Conservation (phyloP, 35 echinoderm and acorn worm species). For the Hemicentrotus pulcherrimus region DNA sequence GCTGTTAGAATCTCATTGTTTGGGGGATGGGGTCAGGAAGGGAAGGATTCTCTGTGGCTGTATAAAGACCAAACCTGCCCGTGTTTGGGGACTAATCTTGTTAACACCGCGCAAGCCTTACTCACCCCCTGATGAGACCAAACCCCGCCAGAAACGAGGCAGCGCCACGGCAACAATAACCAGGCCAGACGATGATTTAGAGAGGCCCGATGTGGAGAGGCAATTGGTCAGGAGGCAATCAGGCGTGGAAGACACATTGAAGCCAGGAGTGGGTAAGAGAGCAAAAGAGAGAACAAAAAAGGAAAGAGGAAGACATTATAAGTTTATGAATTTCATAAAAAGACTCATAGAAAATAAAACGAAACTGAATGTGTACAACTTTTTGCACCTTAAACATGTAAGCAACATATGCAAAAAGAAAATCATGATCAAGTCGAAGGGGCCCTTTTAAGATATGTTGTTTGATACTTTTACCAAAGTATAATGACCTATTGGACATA, state of each 20-base stretch:
- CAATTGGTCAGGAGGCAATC: not conserved
- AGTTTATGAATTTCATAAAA: not conserved
- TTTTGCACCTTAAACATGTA: too few relatives aligned
- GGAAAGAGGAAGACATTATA: not conserved
- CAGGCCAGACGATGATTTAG: not conserved
- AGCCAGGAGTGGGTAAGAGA: not conserved
- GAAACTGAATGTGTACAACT: too few relatives aligned
- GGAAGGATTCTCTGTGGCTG: not conserved
- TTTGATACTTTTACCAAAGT: too few relatives aligned
- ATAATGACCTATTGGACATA: too few relatives aligned
- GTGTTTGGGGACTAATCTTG: slow-evolving; percentile 18
- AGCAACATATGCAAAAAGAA: too few relatives aligned
- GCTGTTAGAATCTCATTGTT: not conserved
- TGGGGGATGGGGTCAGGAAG: not conserved
- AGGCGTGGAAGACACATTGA: not conserved
- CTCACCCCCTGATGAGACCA: slow-evolving; percentile 46
- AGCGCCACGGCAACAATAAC: slow-evolving; percentile 24
- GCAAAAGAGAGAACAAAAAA: not conserved
- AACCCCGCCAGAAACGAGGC: not conserved
- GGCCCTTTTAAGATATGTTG: too few relatives aligned
- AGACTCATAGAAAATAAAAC: too few relatives aligned
- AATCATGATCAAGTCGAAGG: too few relatives aligned
- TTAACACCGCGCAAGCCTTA: slow-evolving; percentile 26
- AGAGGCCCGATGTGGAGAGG: not conserved
- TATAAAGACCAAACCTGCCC: not conserved